A percentile compares a stretch with the other conserved stretches of the same genome.
Evolutionary conservation across 1,140 invertebrate species (phyloP).

Genomic region (Ridgeia piscesae): DNA sequence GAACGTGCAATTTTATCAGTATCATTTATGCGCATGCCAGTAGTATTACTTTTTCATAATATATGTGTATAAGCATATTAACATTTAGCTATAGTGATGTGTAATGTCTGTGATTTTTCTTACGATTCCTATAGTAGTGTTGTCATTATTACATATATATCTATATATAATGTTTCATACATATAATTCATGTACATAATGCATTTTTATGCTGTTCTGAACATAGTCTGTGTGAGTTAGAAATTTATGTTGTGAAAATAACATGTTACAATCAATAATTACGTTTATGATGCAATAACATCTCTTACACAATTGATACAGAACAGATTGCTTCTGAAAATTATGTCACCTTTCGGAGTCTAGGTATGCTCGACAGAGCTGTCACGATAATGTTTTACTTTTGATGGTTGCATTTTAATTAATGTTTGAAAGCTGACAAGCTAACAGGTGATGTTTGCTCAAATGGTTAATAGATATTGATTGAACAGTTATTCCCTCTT

Average conservation of each 20-base stretch:
- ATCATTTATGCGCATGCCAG: background rate
- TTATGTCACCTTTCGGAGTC: background rate
- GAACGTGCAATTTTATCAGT: background rate
- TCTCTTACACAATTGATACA: background rate
- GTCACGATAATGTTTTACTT: background rate
- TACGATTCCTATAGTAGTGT: background rate
- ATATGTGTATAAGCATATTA: background rate
- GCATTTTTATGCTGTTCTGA: background rate
- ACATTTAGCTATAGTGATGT: background rate
- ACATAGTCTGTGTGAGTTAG: background rate
- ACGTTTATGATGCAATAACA: background rate
- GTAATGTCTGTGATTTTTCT: background rate
- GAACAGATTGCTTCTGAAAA: too few relatives aligned
- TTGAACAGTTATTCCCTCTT: background rate
- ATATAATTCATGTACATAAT: conserved; percentile 1
- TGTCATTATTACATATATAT: background rate
- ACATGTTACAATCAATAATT: background rate
- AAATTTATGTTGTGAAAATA: background rate
- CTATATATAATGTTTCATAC: background rate
- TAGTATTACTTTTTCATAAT: background rate
- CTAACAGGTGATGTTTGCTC: background rate
- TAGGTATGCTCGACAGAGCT: background rate
- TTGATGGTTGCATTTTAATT: background rate
- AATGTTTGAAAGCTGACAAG: background rate
- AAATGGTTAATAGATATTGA: background rate